A percentile compares a stretch with the other conserved stretches of the same genome.
Evolutionary conservation across 1,140 invertebrate species (phyloP).

Genomic region (Brachionus manjavacas): DNA sequence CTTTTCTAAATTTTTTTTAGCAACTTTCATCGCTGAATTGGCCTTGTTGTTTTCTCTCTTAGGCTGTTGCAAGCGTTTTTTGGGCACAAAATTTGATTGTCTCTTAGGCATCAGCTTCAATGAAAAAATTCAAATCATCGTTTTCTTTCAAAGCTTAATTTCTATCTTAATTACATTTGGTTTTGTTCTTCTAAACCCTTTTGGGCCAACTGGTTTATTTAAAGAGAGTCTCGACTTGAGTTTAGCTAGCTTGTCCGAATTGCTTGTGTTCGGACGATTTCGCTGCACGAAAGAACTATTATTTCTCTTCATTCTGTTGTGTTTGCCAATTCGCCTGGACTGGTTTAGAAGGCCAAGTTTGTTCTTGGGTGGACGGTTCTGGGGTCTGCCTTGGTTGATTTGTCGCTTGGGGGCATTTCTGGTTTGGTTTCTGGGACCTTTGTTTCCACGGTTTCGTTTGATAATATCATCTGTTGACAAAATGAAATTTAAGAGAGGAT

Average conservation of each 20-base stretch:
- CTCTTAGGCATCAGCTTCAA: not conserved
- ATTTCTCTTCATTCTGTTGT: constrained; percentile 2
- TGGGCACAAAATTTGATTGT: not conserved
- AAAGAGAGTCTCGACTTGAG: not conserved
- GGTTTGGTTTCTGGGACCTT: not conserved
- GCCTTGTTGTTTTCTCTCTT: not conserved
- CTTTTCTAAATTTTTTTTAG: constrained; percentile 34
- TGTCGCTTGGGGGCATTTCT: not conserved
- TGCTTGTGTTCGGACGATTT: not conserved
- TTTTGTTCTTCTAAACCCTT: not conserved
- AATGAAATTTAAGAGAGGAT: not conserved
- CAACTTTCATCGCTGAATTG: not conserved
- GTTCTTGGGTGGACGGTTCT: not conserved
- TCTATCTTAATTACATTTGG: not conserved
- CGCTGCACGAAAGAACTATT: not conserved
- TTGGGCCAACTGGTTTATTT: not conserved
- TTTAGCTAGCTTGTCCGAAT: not conserved
- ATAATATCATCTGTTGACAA: constrained; percentile 28
- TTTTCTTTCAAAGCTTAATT: not conserved
- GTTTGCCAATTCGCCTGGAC: not conserved
- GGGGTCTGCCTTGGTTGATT: not conserved
- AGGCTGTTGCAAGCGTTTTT: not conserved
- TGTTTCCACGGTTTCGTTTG: not conserved
- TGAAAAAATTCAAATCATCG: not conserved
- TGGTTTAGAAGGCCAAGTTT: not conserved